Conservation (phyloP, 2,113 vertebrate genomes). For the Dolichallabes microphthalmus region DNA sequence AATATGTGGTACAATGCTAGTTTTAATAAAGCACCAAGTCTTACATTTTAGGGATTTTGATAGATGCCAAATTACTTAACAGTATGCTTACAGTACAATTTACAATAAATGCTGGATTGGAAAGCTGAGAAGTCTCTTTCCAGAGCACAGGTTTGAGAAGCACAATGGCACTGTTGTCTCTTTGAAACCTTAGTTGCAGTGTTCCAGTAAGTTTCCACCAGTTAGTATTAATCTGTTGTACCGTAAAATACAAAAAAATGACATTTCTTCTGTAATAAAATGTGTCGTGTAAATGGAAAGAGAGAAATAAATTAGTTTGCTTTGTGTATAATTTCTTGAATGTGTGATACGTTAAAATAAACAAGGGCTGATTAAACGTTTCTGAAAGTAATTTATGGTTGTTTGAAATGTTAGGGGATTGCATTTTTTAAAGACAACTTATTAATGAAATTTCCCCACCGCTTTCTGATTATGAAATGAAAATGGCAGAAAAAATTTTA, state of each 20-base stretch:
- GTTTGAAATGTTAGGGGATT: background rate
- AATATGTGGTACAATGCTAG: background rate
- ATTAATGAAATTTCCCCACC: background rate
- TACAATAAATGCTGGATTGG: slow-evolving; percentile 47
- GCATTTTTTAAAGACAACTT: background rate
- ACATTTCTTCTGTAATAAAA: slow-evolving; percentile 48
- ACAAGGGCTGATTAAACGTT: slow-evolving; percentile 16
- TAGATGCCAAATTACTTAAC: slow-evolving; percentile 12
- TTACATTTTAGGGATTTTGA: slow-evolving; percentile 32
- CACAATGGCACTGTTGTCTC: slow-evolving; percentile 45
- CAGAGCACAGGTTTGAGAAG: slow-evolving; percentile 55
- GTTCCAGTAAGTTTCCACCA: slow-evolving; percentile 24
- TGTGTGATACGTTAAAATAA: slow-evolving; percentile 3
- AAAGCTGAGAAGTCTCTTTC: slow-evolving; percentile 44
- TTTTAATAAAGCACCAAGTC: slow-evolving; percentile 14
- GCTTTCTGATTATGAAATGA: background rate
- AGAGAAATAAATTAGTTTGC: background rate
- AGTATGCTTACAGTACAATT: slow-evolving; percentile 41
- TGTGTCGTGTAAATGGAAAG: slow-evolving; percentile 32
- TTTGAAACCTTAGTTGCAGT: slow-evolving; percentile 32
- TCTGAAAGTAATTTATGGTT: background rate
- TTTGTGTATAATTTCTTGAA: slow-evolving; percentile 23
- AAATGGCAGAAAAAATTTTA: background rate
- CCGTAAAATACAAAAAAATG: slow-evolving; percentile 27
- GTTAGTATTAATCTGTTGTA: slow-evolving; percentile 43